Evolutionary conservation across 2,888 invertebrate species (phyloP), one percentile per base, ranked within the genome.

Genomic region (Leistus spinibarbis): DNA sequence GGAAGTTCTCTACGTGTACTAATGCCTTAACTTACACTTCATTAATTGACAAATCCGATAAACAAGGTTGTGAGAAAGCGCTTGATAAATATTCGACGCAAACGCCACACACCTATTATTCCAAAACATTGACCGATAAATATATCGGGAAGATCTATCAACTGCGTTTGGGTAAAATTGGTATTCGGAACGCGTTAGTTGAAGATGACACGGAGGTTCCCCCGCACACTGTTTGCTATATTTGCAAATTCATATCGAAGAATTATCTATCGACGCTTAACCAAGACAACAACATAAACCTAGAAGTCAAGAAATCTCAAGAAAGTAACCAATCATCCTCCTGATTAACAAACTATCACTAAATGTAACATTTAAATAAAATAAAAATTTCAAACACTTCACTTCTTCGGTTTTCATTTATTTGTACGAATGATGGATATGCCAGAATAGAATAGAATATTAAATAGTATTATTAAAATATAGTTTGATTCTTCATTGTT

Each of bases 81-180:
- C 1, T 40, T 10, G 40, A 10, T 13, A 40, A 40, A 10, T 40
- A 40, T 5, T 40, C 40, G 40, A 40, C 40, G 40, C 40, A 40
- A 5, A 40, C 13, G 40, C 40, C 10, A 5, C 40, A 40, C 40
- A 40, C 7, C 40, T 40, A 40, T 13, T 40, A 40, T 13, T 40
- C 40, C 10, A 40, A 40, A 40, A 2, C 3, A 1, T 40, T 40
- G 40, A 16, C 19, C 60, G 60, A 60, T 19, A 68, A 54, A 7
- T 68, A 74, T 53, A 20, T 73, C 5, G 74, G 74, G 3, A 74
- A 62, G n/a, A 68, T 74, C 4, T 74, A 74, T 40, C 54, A 74
- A 24, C 17, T 74, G 17, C 66, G 66, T 10, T 23, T 74, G 10
- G 13, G 16, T 13, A 74, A 74, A 68, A 74, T 67, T 53, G 72